These are phyloP conservation scores for Characodon lateralis DNA, from an alignment of 2,797 vertebrate genomes.

Conservation along the genomic window DNA sequence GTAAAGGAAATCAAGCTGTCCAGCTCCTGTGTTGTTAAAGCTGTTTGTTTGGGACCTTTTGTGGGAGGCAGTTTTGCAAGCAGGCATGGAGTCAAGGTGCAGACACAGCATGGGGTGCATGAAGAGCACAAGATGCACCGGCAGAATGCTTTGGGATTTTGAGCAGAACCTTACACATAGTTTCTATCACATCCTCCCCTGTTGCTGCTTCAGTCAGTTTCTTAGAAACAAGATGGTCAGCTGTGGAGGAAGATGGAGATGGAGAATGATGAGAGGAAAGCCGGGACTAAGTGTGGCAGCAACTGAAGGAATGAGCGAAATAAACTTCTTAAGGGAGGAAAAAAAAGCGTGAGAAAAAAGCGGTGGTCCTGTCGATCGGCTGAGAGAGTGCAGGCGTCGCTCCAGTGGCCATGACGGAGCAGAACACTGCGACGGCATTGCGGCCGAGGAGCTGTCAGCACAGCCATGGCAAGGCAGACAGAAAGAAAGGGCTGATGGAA, in stretches of 20 bases:
- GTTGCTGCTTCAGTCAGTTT: slow-evolving; percentile 44
- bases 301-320: slow-evolving; percentile 44
- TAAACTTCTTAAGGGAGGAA: slow-evolving; percentile 59
- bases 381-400: slow-evolving; percentile 70
- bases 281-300: slow-evolving; percentile 34
- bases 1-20: slow-evolving; percentile 53
- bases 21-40: slow-evolving; percentile 34
- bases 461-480: slow-evolving; percentile 56
- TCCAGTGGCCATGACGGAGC: slow-evolving; percentile 78
- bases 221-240: slow-evolving; percentile 59
- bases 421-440: slow-evolving; percentile 65
- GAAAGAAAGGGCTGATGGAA: slow-evolving; percentile 64
- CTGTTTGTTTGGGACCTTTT: slow-evolving; percentile 38
- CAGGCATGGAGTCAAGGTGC: slow-evolving; percentile 37
- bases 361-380: slow-evolving; percentile 66
- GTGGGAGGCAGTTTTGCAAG: slow-evolving; percentile 36
- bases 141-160: slow-evolving; percentile 54
- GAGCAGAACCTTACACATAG: slow-evolving; percentile 58
- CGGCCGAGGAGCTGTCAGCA: slow-evolving; percentile 77
- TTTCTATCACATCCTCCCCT: slow-evolving; percentile 39
- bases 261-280: slow-evolving; percentile 52
- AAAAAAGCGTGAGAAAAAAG: slow-evolving; percentile 46
- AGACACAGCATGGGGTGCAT: slow-evolving; percentile 32
- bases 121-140: slow-evolving; percentile 24
- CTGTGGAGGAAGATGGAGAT: slow-evolving; percentile 44